Percentiles rank a stretch among this genome's conserved stretches.
These are phyloP conservation scores for Eptatretus atami DNA, from an alignment of 2,797 vertebrate species.

Conservation along the genomic window DNA sequence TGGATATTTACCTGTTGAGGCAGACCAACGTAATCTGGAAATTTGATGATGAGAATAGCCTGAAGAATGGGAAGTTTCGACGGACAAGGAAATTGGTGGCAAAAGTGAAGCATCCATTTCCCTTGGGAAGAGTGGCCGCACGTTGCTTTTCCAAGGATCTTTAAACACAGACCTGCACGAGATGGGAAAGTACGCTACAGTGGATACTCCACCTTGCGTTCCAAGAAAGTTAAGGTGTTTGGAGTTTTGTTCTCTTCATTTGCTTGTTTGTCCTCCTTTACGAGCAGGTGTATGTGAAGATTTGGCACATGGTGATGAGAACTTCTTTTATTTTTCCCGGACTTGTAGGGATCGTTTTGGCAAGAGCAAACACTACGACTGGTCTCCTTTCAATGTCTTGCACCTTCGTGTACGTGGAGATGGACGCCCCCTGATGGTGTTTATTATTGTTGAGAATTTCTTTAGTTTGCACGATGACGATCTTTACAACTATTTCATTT, in stretches of 20 bases:
- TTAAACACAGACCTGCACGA: constrained; percentile 26
- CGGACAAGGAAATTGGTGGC: constrained; percentile 50
- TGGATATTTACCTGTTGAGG: constrained; percentile 24
- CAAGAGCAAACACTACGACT: constrained; percentile 31
- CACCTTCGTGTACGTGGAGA: constrained; percentile 55
- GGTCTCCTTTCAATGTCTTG: constrained; percentile 50
- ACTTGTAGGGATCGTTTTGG: constrained; percentile 32
- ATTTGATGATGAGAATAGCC: constrained; percentile 15
- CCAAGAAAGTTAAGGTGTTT: constrained; percentile 24
- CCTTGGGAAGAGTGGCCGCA: constrained; percentile 32
- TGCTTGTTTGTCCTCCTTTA: constrained; percentile 8
- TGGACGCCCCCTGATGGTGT: constrained; percentile 80
- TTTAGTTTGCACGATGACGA: constrained; percentile 40
- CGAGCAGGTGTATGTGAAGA: neutral
- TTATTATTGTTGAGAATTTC: constrained; percentile 27
- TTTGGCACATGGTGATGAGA: neutral
- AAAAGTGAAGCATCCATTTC: constrained; percentile 34
- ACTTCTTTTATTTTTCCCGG: neutral
- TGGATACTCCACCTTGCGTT: constrained; percentile 47
- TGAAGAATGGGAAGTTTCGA: constrained; percentile 42
- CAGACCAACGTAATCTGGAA: constrained; percentile 47
- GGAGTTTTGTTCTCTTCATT: neutral
- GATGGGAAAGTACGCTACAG: constrained; percentile 58
- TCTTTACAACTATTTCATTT: constrained; percentile 63
- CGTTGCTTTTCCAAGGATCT: constrained; percentile 35